phyloP scores from a whole-genome alignment of 2,888 invertebrate species.

The Macrophya annulata region DNA sequence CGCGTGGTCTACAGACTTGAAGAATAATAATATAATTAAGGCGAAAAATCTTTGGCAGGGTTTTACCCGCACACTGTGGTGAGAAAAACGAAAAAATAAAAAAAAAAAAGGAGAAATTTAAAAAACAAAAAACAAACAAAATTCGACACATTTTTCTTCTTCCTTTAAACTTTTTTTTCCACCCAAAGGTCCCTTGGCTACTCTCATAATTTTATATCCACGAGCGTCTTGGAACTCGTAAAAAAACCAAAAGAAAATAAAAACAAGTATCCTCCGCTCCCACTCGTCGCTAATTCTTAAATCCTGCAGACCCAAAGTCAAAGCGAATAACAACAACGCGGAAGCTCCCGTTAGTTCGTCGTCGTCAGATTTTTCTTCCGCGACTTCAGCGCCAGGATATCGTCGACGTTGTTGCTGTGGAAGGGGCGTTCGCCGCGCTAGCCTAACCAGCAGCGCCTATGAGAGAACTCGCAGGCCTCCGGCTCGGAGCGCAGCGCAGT shows the following conservation, averaged over 20 bases:
- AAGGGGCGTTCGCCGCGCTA: constrained; percentile 12
- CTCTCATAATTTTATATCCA: neutral
- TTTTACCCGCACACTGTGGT: neutral
- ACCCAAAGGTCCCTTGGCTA: neutral
- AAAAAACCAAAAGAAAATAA: neutral
- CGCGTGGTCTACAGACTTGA: neutral
- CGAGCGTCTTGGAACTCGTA: neutral
- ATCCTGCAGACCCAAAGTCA: neutral
- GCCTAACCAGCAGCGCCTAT: constrained; percentile 28
- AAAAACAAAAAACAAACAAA: too few species aligned
- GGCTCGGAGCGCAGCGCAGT: constrained; percentile 63
- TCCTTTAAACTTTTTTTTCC: neutral
- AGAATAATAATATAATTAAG: neutral
- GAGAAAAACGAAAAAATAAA: neutral
- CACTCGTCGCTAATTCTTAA: too few species aligned
- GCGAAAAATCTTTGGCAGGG: neutral
- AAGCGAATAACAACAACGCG: constrained; percentile 36
- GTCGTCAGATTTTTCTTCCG: constrained; percentile 53
- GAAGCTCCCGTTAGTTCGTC: constrained; percentile 24
- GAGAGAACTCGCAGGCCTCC: constrained; percentile 62
- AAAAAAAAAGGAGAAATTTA: neutral
- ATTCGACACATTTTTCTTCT: neutral
- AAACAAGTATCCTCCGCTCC: too few species aligned
- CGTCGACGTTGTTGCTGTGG: constrained; percentile 67
- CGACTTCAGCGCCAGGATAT: constrained; percentile 61